Base-by-base conservation (phyloP, 2,113 vertebrate genomes). In the Pseudorasbora parva region DNA sequence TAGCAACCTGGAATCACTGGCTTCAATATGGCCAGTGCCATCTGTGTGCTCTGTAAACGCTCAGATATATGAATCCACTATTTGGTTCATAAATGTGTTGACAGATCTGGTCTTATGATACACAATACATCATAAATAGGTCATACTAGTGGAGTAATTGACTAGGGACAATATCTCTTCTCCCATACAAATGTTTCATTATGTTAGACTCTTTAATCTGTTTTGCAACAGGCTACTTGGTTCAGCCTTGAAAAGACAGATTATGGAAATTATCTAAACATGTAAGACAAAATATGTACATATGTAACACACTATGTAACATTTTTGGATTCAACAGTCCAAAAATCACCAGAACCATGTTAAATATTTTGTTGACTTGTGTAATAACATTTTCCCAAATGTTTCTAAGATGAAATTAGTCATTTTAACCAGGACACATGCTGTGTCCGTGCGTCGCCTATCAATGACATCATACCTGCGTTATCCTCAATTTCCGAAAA, bases 1-100 rank as follows among this genome's bases (percentile, higher is more conserved):
- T 87, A 83, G 86, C 89, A 90, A 90, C 87, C n/a, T 33, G 21
- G 33, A 75, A 73, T 62, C 78, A 87, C 77, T 47, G 76, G 64
- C n/a, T 86, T 12, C 33, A 47, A 10, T 56, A 68, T 64, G 60
- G 68, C 68, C 74, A 75, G 71, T 77, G 27, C 64, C 71, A 81
- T 79, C 62, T 59, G 19, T 69, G 14, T 59, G 59, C 62, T 74
- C 49, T 47, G 27, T 60, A 62, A 27, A 25, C 15, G 43, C 27
- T 78, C 12, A 62, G 21, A 30, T 27, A 54, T 57, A 72, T 76
- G 23, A 41, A 19, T 21, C 10, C 0, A 17, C 23, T 62, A 14
- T 14, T 17, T 37, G 37, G 73, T 37, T 11, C 37, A 60, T 25
- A 23, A 23, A 60, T 25, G 12, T 43, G n/a, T 27, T 59, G 33